Conservation (phyloP, 2,888 invertebrate genomes). For the Sialis lutaria region DNA sequence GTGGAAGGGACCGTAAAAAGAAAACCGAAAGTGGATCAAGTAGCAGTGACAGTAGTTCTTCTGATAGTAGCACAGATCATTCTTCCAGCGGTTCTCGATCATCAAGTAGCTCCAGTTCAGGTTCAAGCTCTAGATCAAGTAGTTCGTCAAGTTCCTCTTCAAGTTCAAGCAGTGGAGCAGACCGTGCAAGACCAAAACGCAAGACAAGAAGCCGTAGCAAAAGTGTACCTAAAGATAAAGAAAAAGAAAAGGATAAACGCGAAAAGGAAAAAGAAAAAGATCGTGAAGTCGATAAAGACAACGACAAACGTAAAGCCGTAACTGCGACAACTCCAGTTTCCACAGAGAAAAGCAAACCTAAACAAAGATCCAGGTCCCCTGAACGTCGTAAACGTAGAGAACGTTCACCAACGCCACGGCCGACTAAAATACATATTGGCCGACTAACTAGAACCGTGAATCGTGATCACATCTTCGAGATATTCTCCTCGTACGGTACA, state of each 20-base stretch:
- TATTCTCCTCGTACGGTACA: slow-evolving; percentile 74
- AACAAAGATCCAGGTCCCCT: slow-evolving; percentile 29
- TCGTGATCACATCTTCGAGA: slow-evolving; percentile 77
- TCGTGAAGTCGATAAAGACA: slow-evolving; percentile 22
- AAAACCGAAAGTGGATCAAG: slow-evolving; percentile 58
- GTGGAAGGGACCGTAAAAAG: slow-evolving; percentile 45
- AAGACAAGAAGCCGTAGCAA: slow-evolving; percentile 21
- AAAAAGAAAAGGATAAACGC: slow-evolving; percentile 20
- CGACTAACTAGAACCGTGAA: slow-evolving; percentile 83
- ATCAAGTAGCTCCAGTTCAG: slow-evolving; percentile 59
- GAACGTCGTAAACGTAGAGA: slow-evolving; percentile 54
- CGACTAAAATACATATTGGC: slow-evolving; percentile 88
- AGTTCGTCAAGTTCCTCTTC: slow-evolving; percentile 41
- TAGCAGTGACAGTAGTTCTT: slow-evolving; percentile 67
- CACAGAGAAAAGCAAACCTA: slow-evolving; percentile 23
- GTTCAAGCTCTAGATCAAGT: slow-evolving; percentile 31
- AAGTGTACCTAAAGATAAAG: slow-evolving; percentile 22
- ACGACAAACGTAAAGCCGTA: slow-evolving; percentile 17
- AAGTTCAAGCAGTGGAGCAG: slow-evolving; percentile 45
- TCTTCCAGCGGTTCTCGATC: slow-evolving; percentile 64
- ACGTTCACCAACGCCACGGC: slow-evolving; percentile 77
- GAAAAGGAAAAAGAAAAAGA: slow-evolving; percentile 26
- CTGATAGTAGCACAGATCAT: slow-evolving; percentile 46
- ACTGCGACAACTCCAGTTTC: slow-evolving; percentile 12
- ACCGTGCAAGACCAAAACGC: slow-evolving; percentile 44